phyloP scores from a whole-genome alignment of 35 echinoderm and acorn worm genomes.

The Chiridota heheva region DNA sequence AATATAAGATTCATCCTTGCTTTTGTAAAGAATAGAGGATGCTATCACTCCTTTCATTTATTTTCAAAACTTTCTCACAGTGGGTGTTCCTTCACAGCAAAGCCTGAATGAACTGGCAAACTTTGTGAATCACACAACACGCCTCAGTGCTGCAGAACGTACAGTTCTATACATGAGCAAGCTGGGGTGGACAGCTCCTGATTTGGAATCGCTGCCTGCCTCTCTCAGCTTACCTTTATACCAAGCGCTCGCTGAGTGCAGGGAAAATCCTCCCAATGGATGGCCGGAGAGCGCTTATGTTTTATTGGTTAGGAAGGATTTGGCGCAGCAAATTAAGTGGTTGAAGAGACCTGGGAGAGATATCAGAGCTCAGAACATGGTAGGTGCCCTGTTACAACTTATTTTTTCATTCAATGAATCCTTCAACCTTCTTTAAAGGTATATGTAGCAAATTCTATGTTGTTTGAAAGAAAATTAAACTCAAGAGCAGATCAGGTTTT shows the following conservation, averaged over 20 bases:
- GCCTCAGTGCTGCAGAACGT: slow-evolving; percentile 44
- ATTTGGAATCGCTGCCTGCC: slow-evolving; percentile 59
- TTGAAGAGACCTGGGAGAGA: slow-evolving; percentile 22
- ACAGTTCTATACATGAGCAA: slow-evolving; percentile 82
- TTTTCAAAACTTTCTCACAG: neutral
- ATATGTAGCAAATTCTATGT: too few species aligned
- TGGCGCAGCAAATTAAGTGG: slow-evolving; percentile 65
- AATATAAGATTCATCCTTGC: too few species aligned
- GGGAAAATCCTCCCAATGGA: slow-evolving; percentile 64
- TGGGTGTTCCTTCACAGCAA: neutral
- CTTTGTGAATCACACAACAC: slow-evolving; percentile 38
- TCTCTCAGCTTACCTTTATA: slow-evolving; percentile 77
- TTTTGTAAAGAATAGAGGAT: neutral
- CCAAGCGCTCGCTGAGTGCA: slow-evolving; percentile 67
- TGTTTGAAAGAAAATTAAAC: too few species aligned
- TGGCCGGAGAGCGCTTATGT: slow-evolving; percentile 90
- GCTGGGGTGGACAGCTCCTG: slow-evolving; percentile 49
- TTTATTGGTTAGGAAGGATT: slow-evolving; percentile 81
- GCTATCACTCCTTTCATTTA: neutral
- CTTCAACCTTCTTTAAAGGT: too few species aligned
- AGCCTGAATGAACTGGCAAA: slow-evolving; percentile 12
- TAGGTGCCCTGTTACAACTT: slow-evolving; percentile 3
- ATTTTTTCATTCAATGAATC: neutral
- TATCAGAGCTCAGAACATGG: slow-evolving; percentile 21
- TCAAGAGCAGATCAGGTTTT: too few species aligned